Conservation (phyloP, 30 jellyfish, hydroid and myxozoan species). For the Hydractinia echinata region DNA sequence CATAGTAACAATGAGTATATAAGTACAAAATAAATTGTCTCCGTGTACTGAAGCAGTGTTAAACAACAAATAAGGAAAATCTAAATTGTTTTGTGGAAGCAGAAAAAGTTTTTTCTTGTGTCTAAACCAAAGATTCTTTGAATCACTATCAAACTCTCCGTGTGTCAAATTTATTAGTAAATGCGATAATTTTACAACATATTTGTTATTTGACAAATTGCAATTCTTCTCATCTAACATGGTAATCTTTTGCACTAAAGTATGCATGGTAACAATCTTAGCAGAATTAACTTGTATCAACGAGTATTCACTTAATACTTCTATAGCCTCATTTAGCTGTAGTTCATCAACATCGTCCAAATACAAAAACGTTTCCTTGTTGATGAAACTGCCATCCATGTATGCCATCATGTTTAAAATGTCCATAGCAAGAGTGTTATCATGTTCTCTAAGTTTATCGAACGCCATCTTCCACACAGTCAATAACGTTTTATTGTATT, state of each 20-base stretch:
- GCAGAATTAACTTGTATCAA: background rate
- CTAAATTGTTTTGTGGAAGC: too few species aligned
- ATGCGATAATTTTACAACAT: too few species aligned
- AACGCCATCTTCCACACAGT: conserved; percentile 48
- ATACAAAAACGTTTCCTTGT: background rate
- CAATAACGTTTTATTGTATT: conserved; percentile 15
- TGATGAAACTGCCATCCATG: conserved; percentile 7
- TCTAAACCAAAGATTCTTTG: too few species aligned
- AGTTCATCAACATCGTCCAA: background rate
- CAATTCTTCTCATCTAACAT: too few species aligned
- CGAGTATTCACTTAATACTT: conserved; percentile 3
- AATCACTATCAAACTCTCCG: too few species aligned
- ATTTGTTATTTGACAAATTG: too few species aligned
- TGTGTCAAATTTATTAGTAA: too few species aligned
- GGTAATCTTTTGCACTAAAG: conserved; percentile 3
- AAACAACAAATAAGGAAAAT: too few species aligned
- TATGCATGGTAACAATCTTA: background rate
- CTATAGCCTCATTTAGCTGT: background rate
- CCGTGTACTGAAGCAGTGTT: too few species aligned
- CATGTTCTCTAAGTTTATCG: conserved; percentile 33
- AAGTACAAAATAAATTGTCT: too few species aligned
- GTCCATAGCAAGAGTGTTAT: background rate
- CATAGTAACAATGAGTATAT: too few species aligned
- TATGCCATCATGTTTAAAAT: conserved; percentile 7
- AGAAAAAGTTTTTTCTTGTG: too few species aligned